phyloP scores from a whole-genome alignment of 2,888 invertebrate species.

The Agriotes lineatus region DNA sequence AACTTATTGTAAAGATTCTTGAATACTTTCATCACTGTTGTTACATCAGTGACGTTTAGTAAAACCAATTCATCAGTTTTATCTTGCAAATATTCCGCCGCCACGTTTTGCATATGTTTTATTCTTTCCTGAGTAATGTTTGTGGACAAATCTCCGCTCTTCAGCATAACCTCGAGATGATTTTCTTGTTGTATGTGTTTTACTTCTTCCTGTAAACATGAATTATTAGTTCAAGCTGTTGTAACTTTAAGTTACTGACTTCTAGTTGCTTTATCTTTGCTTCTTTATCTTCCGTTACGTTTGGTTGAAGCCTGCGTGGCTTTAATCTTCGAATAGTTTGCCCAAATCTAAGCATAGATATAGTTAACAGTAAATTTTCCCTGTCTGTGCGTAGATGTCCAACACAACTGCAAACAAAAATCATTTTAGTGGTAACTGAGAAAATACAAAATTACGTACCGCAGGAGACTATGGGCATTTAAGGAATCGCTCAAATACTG shows the following conservation, averaged over 20 bases:
- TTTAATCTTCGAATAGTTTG: constrained; percentile 57
- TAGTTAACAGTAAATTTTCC: constrained; percentile 60
- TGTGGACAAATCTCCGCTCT: constrained; percentile 57
- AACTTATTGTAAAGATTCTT: constrained; percentile 58
- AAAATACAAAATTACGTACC: constrained; percentile 55
- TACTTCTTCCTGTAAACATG: constrained; percentile 55
- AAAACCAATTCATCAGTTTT: constrained; percentile 61
- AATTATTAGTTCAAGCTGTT: neutral
- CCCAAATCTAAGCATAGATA: constrained; percentile 64
- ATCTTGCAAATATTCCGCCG: constrained; percentile 60
- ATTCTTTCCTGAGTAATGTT: constrained; percentile 60
- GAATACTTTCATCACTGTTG: constrained; percentile 59
- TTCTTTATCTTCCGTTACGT: constrained; percentile 51
- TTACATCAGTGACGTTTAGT: constrained; percentile 61
- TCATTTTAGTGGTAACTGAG: neutral
- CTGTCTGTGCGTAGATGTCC: constrained; percentile 62
- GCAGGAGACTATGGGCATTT: constrained; percentile 58
- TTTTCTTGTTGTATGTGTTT: constrained; percentile 57
- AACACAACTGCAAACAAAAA: constrained; percentile 58
- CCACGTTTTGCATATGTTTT: constrained; percentile 59
- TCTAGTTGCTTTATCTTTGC: constrained; percentile 30
- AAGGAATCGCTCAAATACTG: constrained; percentile 62
- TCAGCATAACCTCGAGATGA: constrained; percentile 60
- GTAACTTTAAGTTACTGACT: no score
- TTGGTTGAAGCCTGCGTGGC: constrained; percentile 49